Evolutionary conservation across 2,113 vertebrate species (phyloP).

Genomic region (cattle (Bos taurus)): ARS-UCD2.0 NC_037328.1:14698501-14699000

Average conservation of each 20-base stretch:
- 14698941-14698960: neutral
- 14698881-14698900: neutral
- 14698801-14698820: neutral
- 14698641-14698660: constrained; percentile 8
- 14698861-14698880: neutral
- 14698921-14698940: neutral
- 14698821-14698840: neutral
- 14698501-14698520: neutral
- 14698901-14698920: neutral
- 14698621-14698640: neutral
- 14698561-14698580: neutral
- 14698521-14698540: neutral
- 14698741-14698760: constrained; percentile 18
- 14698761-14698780: neutral
- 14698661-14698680: constrained; percentile 9
- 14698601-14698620: neutral
- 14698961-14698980: neutral
- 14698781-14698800: neutral
- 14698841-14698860: neutral
- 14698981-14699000: neutral
- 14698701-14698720: neutral
- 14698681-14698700: neutral
- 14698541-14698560: neutral
- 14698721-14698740: neutral
- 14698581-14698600: neutral